phyloP scores from a whole-genome alignment of 2,888 invertebrate genomes.

The Bombyx huttoni region DNA sequence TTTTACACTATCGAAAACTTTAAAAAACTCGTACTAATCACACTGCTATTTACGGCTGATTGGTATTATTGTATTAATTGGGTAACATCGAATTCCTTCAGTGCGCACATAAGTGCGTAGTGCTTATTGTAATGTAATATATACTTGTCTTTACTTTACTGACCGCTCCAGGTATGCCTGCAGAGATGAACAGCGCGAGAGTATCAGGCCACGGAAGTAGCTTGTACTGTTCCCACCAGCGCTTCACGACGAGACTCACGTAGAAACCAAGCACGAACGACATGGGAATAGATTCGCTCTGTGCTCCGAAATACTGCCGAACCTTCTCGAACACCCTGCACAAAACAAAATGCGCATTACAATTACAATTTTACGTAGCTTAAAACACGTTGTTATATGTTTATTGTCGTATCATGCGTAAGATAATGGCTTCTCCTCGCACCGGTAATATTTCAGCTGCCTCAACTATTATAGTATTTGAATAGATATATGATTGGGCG shows the following conservation, averaged over 20 bases:
- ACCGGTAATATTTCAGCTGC: too few species aligned
- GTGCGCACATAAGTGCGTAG: background rate
- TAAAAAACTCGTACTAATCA: too few species aligned
- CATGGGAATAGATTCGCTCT: conserved; percentile 93
- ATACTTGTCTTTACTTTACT: conserved; percentile 67
- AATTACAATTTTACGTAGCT: background rate
- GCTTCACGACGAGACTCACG: conserved; percentile 90
- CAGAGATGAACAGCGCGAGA: conserved; percentile 90
- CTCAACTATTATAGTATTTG: too few species aligned
- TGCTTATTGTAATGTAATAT: conserved; percentile 8
- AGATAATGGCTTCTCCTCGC: too few species aligned
- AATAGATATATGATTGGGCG: too few species aligned
- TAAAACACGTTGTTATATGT: too few species aligned
- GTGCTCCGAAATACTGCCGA: conserved; percentile 87
- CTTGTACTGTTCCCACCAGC: conserved; percentile 97
- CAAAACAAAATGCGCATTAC: conserved; percentile 13
- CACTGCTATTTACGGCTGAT: too few species aligned
- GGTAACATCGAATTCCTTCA: background rate
- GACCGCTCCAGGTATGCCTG: conserved; percentile 91
- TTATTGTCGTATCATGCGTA: too few species aligned
- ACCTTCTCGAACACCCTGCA: conserved; percentile 91
- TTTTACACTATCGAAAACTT: too few species aligned
- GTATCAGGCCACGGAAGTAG: conserved; percentile 95
- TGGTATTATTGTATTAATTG: too few species aligned
- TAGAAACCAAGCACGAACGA: conserved; percentile 97